phyloP scores from a whole-genome alignment of 2,113 vertebrate species.

The Nipponia nippon region DNA sequence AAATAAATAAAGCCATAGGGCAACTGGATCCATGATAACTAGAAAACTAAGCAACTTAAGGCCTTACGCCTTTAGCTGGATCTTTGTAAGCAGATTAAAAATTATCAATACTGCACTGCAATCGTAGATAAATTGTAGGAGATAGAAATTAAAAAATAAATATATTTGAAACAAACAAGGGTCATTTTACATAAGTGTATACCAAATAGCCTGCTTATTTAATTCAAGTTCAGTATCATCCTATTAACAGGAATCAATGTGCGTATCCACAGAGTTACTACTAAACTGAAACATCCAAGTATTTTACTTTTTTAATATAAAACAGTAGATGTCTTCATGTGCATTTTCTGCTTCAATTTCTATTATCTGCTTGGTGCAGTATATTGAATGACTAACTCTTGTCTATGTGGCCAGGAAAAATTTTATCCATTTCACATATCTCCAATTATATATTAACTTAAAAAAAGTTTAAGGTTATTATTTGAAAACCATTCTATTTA shows the following conservation, averaged over 20 bases:
- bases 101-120: not conserved
- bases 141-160: not conserved
- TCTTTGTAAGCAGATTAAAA: not conserved
- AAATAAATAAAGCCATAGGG: not conserved
- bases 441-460: not conserved
- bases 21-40: not conserved
- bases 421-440: not conserved
- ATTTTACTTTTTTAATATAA: not conserved
- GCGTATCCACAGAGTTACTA: not conserved
- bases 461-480: not conserved
- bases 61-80: not conserved
- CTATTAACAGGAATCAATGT: not conserved
- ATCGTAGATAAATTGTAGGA: not conserved
- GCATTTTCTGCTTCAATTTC: not conserved
- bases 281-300: not conserved
- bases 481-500: not conserved
- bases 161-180: not conserved
- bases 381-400: not conserved
- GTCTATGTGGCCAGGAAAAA: not conserved
- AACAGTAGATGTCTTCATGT: accelerated
- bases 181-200: not conserved
- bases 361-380: not conserved
- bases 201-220: not conserved
- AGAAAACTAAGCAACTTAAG: not conserved
- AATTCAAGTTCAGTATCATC: not conserved